Evolutionary conservation across 2,888 invertebrate genomes (phyloP), one percentile per base, ranked within the genome.

Genomic region (Endotricha flammealis): DNA sequence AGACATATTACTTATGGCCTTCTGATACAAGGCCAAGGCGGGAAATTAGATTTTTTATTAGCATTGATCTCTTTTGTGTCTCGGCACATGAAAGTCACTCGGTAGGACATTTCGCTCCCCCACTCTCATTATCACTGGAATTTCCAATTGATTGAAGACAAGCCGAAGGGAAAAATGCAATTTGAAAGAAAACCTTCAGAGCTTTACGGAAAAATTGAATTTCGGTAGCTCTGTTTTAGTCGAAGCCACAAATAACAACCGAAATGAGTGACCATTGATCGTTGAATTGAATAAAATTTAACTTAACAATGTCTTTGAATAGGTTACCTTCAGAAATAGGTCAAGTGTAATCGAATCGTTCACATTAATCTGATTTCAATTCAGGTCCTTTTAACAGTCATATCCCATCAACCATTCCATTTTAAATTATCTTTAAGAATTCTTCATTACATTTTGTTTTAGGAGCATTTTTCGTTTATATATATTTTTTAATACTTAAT

Each of bases 111-210:
- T 52, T 48, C 37, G 28, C 44, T 48, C 48, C 44, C 34, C 43
- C 46, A 37, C 44, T 53, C 48, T 64, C 58, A 64, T 66, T 63
- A 62, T 53, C 53, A 48, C 49, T 50, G 50, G 44, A 54, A 57
- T 62, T 66, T 64, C 58, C 67, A 60, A 65, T 58, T 56, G 57
- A 64, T 65, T 61, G 60, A 63, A 62, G 51, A 50, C 55, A 57
- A 60, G 41, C 47, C 53, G 42, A 53, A 52, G 43, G 55, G 47
- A 61, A 59, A 57, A 58, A 53, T 52, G 50, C 53, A 54, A 57
- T 57, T 58, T 49, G 38, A 39, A 50, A 46, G 42, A 43, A 38
- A 57, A 31, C 37, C 36, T 48, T 36, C 31, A 24, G 41, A 49
- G 41, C 33, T 48, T 50, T 45, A 30, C 10, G 29, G 37, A 36